A percentile compares a stretch with the other conserved stretches of the same genome.
Conservation (phyloP, 1,140 invertebrate genomes). For the Danaus plexippus region DNA sequence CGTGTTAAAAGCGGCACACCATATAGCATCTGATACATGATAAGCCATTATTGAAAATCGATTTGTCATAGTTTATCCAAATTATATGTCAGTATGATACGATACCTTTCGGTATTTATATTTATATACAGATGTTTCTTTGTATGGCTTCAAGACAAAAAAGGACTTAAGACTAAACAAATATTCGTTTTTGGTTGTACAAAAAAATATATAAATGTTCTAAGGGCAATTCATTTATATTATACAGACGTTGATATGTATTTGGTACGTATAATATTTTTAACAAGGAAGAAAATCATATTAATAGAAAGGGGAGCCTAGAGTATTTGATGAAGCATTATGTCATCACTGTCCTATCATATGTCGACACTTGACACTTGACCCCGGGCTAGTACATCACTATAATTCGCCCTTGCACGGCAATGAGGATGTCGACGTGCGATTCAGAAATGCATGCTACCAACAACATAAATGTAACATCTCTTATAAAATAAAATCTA, state of each 20-base stretch:
- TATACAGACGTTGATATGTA: too few relatives aligned
- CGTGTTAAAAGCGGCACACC: neutral
- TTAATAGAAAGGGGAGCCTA: slow-evolving; percentile 21
- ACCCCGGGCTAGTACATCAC: slow-evolving; percentile 23
- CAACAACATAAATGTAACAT: too few relatives aligned
- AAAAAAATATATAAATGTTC: slow-evolving; percentile 4
- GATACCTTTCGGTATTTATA: too few relatives aligned
- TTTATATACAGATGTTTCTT: too few relatives aligned
- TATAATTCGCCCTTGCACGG: slow-evolving; percentile 43
- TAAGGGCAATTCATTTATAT: neutral
- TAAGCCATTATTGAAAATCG: too few relatives aligned
- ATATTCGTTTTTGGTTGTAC: neutral
- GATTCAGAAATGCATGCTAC: neutral
- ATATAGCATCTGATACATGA: neutral
- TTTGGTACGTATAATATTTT: slow-evolving; percentile 6
- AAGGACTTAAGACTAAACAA: too few relatives aligned
- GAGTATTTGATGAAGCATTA: slow-evolving; percentile 29
- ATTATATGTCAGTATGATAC: too few relatives aligned
- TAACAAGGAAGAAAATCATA: slow-evolving; percentile 25
- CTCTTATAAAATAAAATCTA: too few relatives aligned
- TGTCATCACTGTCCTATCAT: slow-evolving; percentile 23
- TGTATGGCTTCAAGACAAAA: too few relatives aligned
- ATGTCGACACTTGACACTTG: slow-evolving; percentile 29
- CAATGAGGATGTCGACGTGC: slow-evolving; percentile 17
- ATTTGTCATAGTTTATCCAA: too few relatives aligned